Conservation (phyloP, 1,140 invertebrate genomes). For the Tetragonula clypearis region DNA sequence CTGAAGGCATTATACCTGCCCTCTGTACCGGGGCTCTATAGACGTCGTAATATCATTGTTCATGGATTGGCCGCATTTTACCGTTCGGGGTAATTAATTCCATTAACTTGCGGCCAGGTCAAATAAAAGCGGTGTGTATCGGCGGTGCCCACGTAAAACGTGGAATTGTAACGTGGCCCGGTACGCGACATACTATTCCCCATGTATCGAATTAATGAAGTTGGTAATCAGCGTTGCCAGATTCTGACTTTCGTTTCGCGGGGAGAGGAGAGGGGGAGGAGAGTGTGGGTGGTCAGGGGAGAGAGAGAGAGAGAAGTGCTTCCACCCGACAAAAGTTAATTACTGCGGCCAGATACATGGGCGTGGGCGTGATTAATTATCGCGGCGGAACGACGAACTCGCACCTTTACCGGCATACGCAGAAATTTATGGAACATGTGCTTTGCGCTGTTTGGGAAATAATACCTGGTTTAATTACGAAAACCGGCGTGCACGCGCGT, state of each 20-base stretch:
- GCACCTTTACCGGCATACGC: constrained; percentile 52
- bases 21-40: background rate
- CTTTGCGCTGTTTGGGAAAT: constrained; percentile 46
- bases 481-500: background rate
- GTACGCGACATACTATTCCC: background rate
- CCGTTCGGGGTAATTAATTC: constrained; percentile 49
- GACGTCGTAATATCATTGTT: constrained; percentile 32
- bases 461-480: constrained; percentile 55
- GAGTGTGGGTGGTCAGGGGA: too few species aligned
- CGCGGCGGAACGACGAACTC: constrained; percentile 39
- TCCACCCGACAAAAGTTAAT: constrained; percentile 53
- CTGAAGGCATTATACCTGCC: background rate
- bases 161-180: constrained; percentile 30
- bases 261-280: background rate
- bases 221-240: constrained; percentile 53
- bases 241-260: constrained; percentile 53
- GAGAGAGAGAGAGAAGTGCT: background rate
- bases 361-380: constrained; percentile 57
- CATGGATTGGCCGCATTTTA: constrained; percentile 41
- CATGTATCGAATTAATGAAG: constrained; percentile 58
- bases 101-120: constrained; percentile 44
- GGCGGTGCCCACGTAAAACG: background rate
- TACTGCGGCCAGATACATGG: constrained; percentile 52
- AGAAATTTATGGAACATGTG: constrained; percentile 57
- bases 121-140: constrained; percentile 45